A percentile compares a stretch with the other conserved stretches of the same genome.
phyloP scores from a whole-genome alignment of 2,113 vertebrate genomes.

The Ceratotherium simum region DNA sequence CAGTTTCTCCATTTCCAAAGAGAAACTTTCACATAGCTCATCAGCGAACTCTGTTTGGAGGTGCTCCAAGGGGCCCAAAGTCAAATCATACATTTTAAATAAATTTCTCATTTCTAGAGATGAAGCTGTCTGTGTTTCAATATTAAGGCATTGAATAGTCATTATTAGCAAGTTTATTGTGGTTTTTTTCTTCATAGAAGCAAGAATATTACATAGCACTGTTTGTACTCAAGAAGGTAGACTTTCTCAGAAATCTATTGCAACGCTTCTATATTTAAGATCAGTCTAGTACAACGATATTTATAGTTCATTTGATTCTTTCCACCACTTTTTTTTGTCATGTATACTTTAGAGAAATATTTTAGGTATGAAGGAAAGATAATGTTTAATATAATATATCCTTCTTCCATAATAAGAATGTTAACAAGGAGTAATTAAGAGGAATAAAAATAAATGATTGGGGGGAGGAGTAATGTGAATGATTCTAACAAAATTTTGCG shows the following conservation, averaged over 20 bases:
- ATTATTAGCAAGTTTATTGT: background rate
- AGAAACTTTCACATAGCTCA: background rate
- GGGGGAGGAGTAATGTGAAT: background rate
- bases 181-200: background rate
- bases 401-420: background rate
- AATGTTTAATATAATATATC: background rate
- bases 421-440: background rate
- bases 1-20: background rate
- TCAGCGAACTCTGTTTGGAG: background rate
- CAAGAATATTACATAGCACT: background rate
- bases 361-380: background rate
- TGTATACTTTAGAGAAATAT: background rate
- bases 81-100: background rate
- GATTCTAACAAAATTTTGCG: background rate
- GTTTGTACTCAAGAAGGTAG: background rate
- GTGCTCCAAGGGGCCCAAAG: background rate
- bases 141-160: background rate
- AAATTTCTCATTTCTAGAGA: background rate
- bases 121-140: background rate
- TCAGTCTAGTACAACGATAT: background rate
- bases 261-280: background rate
- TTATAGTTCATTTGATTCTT: background rate
- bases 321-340: background rate
- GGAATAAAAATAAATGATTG: background rate
- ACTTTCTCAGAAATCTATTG: background rate